Percentiles rank a stretch among this genome's conserved stretches.
phyloP scores from a whole-genome alignment of 2,888 invertebrate species.

The Watsonalla cultraria region DNA sequence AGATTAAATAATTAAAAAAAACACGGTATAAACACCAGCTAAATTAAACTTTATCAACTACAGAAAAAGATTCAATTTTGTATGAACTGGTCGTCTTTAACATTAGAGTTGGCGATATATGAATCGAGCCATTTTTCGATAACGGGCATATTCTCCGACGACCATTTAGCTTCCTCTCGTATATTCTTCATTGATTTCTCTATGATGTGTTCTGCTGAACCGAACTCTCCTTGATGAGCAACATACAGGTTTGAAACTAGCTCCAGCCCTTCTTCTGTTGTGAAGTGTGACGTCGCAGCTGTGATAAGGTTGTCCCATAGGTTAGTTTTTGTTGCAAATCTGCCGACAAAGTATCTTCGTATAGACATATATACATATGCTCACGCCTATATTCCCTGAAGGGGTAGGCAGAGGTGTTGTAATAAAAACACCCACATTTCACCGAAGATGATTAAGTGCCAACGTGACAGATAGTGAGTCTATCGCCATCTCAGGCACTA shows the following conservation, averaged over 20 bases:
- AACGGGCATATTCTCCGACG: slow-evolving; percentile 84
- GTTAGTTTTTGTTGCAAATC: slow-evolving; percentile 83
- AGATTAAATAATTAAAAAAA: neutral
- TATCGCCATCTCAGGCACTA: no score
- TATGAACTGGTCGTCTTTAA: slow-evolving; percentile 36
- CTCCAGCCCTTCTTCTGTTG: slow-evolving; percentile 85
- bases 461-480: no score
- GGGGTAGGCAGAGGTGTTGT: no score
- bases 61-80: slow-evolving; percentile 14
- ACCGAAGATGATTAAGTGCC: no score
- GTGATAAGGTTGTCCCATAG: slow-evolving; percentile 88
- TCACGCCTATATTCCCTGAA: no score
- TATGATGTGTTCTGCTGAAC: slow-evolving; percentile 85
- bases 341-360: slow-evolving; percentile 30
- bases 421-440: no score
- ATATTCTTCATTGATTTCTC: slow-evolving; percentile 86
- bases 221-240: slow-evolving; percentile 82
- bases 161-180: slow-evolving; percentile 87
- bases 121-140: slow-evolving; percentile 85
- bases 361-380: no score
- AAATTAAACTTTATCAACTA: slow-evolving; percentile 2
- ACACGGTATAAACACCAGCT: neutral
- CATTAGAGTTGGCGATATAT: slow-evolving; percentile 36
- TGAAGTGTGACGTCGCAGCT: slow-evolving; percentile 86
- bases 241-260: slow-evolving; percentile 83